phyloP scores from a whole-genome alignment of 1,140 invertebrate genomes.

The Fragariocoptes setiger region DNA sequence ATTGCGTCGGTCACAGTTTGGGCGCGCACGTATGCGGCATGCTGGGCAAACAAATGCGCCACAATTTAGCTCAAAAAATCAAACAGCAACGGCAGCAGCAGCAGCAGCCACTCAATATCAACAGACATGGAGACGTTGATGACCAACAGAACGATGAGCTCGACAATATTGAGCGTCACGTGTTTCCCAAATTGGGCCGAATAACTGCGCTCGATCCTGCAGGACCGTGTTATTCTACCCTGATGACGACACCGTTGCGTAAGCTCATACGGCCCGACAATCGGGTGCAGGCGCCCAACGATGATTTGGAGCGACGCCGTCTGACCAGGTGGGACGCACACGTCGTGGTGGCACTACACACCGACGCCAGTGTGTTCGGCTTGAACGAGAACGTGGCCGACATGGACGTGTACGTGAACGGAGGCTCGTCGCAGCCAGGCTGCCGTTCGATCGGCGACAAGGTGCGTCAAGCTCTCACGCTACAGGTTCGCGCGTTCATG shows the following conservation, averaged over 20 bases:
- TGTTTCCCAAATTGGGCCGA: not conserved
- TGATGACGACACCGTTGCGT: too few species aligned
- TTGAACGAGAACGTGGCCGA: not conserved
- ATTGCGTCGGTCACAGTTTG: slow-evolving; percentile 19
- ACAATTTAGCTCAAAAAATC: too few species aligned
- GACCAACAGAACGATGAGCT: not conserved
- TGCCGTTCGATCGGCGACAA: not conserved
- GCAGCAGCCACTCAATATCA: too few species aligned
- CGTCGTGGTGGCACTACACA: not conserved
- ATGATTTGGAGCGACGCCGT: not conserved
- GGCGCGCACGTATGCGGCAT: slow-evolving; percentile 20
- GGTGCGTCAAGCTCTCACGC: not conserved
- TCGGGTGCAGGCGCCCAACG: too few species aligned
- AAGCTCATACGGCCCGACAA: too few species aligned
- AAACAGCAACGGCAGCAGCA: too few species aligned
- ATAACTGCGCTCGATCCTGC: slow-evolving; percentile 29
- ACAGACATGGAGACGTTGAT: too few species aligned
- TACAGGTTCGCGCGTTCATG: not conserved
- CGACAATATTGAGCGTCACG: not conserved
- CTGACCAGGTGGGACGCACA: not conserved
- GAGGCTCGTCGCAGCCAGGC: not conserved
- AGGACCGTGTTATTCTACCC: slow-evolving; percentile 25
- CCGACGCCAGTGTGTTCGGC: not conserved
- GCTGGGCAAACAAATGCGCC: slow-evolving; percentile 16
- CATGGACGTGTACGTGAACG: not conserved